A percentile compares a stretch with the other conserved stretches of the same genome.
Evolutionary conservation across 2,797 vertebrate genomes (phyloP).

Genomic region (Lutjanus argentimaculatus): DNA sequence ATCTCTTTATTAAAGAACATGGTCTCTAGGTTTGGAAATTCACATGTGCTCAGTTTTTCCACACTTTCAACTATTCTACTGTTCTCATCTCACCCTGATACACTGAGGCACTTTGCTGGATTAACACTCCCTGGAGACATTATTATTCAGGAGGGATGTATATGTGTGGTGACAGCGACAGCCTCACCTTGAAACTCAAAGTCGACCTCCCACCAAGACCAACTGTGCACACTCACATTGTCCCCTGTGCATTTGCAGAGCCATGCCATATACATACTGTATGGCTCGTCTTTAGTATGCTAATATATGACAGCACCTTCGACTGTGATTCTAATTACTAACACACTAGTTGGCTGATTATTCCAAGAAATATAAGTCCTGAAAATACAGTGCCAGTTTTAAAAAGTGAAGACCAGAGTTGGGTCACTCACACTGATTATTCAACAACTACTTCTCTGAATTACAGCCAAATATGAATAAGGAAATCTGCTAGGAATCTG

Average conservation of each 20-base stretch:
- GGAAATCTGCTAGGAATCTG: not conserved
- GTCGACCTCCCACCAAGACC: conserved; percentile 43
- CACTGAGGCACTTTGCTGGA: conserved; percentile 22
- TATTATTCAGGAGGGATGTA: conserved; percentile 49
- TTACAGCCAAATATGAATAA: conserved; percentile 2
- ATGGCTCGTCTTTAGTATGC: conserved; percentile 31
- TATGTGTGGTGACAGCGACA: conserved; percentile 46
- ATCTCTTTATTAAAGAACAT: not conserved
- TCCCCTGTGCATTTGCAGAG: conserved; percentile 21
- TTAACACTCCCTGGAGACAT: conserved; percentile 52
- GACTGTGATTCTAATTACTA: conserved; percentile 28
- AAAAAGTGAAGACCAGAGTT: not conserved
- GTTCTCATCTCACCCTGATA: conserved; percentile 21
- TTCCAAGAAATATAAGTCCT: not conserved
- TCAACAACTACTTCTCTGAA: conserved; percentile 6
- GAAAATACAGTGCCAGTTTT: not conserved
- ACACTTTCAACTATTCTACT: not conserved
- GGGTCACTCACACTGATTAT: conserved; percentile 32
- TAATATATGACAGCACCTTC: conserved; percentile 41
- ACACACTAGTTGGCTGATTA: conserved; percentile 21
- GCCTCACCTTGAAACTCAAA: conserved; percentile 68
- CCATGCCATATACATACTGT: not conserved
- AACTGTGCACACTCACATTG: conserved; percentile 11
- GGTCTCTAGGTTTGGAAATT: not conserved
- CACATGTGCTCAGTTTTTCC: conserved; percentile 6